Base-by-base conservation (phyloP, 2,888 invertebrate genomes). In the Argynnis bischoffii region DNA sequence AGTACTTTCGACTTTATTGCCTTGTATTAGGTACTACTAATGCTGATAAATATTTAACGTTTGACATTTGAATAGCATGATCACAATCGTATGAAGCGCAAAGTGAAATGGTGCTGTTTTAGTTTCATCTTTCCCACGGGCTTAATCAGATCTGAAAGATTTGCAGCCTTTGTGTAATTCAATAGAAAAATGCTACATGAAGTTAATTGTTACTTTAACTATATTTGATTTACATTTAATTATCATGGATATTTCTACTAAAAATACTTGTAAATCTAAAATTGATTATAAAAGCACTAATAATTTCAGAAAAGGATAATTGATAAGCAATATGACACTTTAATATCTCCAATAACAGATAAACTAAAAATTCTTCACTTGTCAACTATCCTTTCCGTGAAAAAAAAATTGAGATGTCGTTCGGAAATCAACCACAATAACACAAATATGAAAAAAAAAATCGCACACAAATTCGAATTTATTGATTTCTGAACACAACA, bases 401-500 rank as follows among this genome's bases (percentile, higher is more conserved):
- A 48, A 48, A 35, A 26, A 14, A 2, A 21, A 57, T n/a, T 47
- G 47, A 31, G 47, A 47, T 59, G 48, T 41, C 35, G 35, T 48
- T 59, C 48, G 26, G 26, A 31, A 48, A 16, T 26, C 16, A 48
- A 11, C 31, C 59, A 59, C 48, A 15, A 47, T 21, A 21, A 15
- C 59, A 59, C 59, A 48, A n/a, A 31, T n/a, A 3, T 14, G 16
- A 6, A 26, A 59, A n/a, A 26, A 18, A 47, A 57, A 48, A 59
- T 48, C 26, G 11, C 35, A 41, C 35, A 41, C 35, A 41, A 41
- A 53, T 16, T 53, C 5, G 8, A 26, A 13, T 41, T 54, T 64
- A 66, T 81, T 86, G 89, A 90, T 89, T 90, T 89, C 84, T 71
- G 89, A 89, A 88, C 47, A 59, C 59, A 13, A 18, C 59, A 59